Evolutionary conservation across 2,797 vertebrate genomes (phyloP).

Genomic region (Silurus lanzhouensis): DNA sequence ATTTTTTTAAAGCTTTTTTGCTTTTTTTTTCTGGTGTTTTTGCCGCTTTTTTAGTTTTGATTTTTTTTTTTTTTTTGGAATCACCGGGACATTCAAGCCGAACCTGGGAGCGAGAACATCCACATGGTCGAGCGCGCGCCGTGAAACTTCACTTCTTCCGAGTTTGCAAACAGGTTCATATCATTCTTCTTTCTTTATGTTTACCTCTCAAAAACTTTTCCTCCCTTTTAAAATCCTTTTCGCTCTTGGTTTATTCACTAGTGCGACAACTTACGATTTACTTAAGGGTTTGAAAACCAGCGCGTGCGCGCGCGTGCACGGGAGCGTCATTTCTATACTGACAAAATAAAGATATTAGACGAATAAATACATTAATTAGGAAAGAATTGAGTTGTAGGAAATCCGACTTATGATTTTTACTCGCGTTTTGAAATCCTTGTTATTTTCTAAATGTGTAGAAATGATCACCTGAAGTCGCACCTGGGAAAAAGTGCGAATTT

Average conservation of each 20-base stretch:
- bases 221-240: background rate
- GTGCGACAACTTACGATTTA: background rate
- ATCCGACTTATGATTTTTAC: too few relatives aligned
- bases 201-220: background rate
- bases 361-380: too few relatives aligned
- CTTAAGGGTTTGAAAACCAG: too few relatives aligned
- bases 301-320: background rate
- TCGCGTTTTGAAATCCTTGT: too few relatives aligned
- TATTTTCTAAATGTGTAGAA: background rate
- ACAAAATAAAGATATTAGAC: too few relatives aligned
- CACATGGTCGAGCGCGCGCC: slow-evolving; percentile 83
- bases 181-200: slow-evolving; percentile 38
- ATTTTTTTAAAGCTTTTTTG: slow-evolving; percentile 50
- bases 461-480: background rate
- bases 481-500: background rate
- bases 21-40: slow-evolving; percentile 29
- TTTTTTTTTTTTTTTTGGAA: slow-evolving; percentile 61
- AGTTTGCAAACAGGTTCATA: slow-evolving; percentile 82
- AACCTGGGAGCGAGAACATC: slow-evolving; percentile 61
- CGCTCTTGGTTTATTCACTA: background rate
- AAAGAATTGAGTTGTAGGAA: too few relatives aligned
- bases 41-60: background rate
- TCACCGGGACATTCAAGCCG: slow-evolving; percentile 72
- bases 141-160: slow-evolving; percentile 84
- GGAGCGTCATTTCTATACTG: background rate